Evolutionary conservation across 2,888 invertebrate species (phyloP).

Genomic region (Cheilosia grossa): DNA sequence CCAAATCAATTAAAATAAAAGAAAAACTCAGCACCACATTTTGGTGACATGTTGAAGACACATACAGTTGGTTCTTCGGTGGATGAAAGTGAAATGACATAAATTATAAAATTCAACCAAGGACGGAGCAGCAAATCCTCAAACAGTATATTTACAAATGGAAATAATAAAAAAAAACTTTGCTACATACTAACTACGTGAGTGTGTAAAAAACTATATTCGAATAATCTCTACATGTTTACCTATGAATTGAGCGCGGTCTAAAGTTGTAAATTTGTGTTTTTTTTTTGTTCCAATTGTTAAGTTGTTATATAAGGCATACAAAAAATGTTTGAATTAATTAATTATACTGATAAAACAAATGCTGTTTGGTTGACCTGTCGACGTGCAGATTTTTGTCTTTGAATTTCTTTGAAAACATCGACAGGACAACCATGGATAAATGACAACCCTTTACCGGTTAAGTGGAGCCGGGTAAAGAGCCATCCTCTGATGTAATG

Average conservation of each 20-base stretch:
- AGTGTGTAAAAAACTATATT: slow-evolving; percentile 60
- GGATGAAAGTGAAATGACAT: slow-evolving; percentile 35
- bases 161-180: slow-evolving; percentile 60
- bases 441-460: slow-evolving; percentile 28
- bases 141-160: slow-evolving; percentile 54
- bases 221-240: slow-evolving; percentile 72
- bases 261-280: slow-evolving; percentile 75
- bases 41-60: slow-evolving; percentile 26
- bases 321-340: slow-evolving; percentile 63
- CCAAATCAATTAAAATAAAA: slow-evolving; percentile 2
- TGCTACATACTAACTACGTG: slow-evolving; percentile 73
- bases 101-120: slow-evolving; percentile 43
- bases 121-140: slow-evolving; percentile 44
- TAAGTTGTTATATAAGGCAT: slow-evolving; percentile 73
- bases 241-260: slow-evolving; percentile 79
- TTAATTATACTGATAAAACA: slow-evolving; percentile 49
- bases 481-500: slow-evolving; percentile 31
- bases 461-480: background rate
- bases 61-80: slow-evolving; percentile 33
- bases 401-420: background rate
- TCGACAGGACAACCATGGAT: slow-evolving; percentile 32
- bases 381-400: slow-evolving; percentile 2
- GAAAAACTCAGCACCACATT: slow-evolving; percentile 39
- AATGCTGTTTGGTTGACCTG: slow-evolving; percentile 37
- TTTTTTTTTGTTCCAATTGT: slow-evolving; percentile 76